A percentile compares a stretch with the other conserved stretches of the same genome.
Evolutionary conservation across 2,797 vertebrate genomes (phyloP).

Genomic region (Malurus splendens): DNA sequence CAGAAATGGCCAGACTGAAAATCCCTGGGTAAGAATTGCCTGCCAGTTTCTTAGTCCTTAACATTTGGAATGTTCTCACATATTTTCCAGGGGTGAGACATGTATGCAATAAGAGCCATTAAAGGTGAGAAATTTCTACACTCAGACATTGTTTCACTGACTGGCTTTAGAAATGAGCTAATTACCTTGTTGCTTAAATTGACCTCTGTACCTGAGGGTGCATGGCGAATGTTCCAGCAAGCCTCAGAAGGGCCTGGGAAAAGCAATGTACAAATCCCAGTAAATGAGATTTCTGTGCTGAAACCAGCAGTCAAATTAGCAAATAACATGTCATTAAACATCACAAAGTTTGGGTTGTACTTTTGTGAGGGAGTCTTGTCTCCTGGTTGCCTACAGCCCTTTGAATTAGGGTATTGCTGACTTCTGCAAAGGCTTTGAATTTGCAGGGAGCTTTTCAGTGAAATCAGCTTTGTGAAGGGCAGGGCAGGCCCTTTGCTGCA

Average conservation of each 20-base stretch:
- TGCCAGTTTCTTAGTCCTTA: background rate
- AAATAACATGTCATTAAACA: background rate
- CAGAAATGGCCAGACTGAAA: background rate
- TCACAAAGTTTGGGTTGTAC: background rate
- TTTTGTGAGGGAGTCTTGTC: background rate
- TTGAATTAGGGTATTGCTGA: background rate
- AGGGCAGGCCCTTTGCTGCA: background rate
- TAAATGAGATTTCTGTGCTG: background rate
- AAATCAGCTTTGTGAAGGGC: background rate
- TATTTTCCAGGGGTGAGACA: background rate
- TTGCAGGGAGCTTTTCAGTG: background rate
- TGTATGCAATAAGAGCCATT: background rate
- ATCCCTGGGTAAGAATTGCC: background rate
- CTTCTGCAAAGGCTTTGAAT: background rate
- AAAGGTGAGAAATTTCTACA: background rate
- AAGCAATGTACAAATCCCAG: background rate
- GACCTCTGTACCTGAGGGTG: background rate
- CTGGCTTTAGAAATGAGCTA: background rate
- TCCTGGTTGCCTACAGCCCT: background rate
- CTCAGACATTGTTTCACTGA: background rate
- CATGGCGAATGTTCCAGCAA: rapidly evolving
- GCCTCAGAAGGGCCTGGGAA: background rate
- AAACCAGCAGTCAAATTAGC: background rate
- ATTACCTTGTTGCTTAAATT: background rate
- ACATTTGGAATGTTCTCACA: background rate